Base-by-base conservation (phyloP, 1,140 invertebrate genomes). In the Drosophila pachea region DNA sequence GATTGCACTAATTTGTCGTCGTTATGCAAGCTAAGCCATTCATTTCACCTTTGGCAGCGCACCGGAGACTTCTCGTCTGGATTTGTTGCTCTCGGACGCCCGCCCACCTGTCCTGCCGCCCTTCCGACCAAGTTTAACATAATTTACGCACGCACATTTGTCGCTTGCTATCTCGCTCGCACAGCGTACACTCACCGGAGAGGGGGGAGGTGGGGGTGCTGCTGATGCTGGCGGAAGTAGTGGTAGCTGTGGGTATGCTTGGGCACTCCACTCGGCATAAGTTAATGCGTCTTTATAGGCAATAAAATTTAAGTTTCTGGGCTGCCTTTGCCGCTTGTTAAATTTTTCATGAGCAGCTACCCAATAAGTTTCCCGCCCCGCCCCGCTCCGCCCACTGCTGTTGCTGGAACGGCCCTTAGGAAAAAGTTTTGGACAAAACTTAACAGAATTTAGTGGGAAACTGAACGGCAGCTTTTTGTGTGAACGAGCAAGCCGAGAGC, bases 251-350 rank as follows among this genome's bases (percentile, higher is more conserved):
- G 22, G 29, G 3, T 43, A 12, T 47, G 6, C 50, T 53, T 38
- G 29, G 12, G 56, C 45, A n/a, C 47, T 59, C 48, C 32, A 55
- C 50, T 12, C 55, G 66, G 74, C 74, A 75, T 78, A 83, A 83
- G 79, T 86, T 86, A 86, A 86, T 86, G 82, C 77, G 72, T 74
- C 82, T 72, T 86, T 86, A 86, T 86, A 86, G 82, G 82, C 82
- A 86, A 86, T 86, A 86, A 86, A 86, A 86, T 81, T 81, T 73
- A 86, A 86, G 82, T 86, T 86, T 82, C 73, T 61, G 71, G 42
- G 45, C 71, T 74, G 61, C 65, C 70, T 59, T 69, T 52, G 68
- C 67, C 64, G 48, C 78, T 70, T 73, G 59, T 81, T 77, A 72
- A 82, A 82, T 82, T 82, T 82, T 82, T 82, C 74, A 78, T 82